Evolutionary conservation across 2,888 invertebrate species (phyloP), one percentile per base, ranked within the genome.

Genomic region (Kuschelorhynchus macadamiae): DNA sequence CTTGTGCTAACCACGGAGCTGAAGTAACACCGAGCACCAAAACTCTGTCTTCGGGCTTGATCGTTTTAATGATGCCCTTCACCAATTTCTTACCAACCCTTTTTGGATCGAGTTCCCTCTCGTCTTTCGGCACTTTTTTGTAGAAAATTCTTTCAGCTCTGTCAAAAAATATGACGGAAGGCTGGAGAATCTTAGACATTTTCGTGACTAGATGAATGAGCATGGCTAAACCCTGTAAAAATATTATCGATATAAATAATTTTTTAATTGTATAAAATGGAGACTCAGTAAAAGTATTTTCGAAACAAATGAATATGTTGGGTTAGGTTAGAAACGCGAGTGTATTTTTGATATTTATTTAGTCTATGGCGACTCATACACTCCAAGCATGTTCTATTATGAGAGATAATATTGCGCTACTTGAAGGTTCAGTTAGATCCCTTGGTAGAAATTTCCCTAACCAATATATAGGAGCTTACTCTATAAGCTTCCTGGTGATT

Each of bases 151-250:
- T 89, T 65, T 92, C 91, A 0, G 87, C 90, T 46, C 86, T 85
- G 3, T 90, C 89, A 17, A 94, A 87, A 71, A 90, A 87, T 67
- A 94, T 88, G 0, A 95, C 85, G 0, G 92, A 88, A 0, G 94
- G 94, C 75, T 93, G 91, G 77, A 89, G 87, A n/a, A 87, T 59
- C 69, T 85, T 85, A 18, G 89, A 86, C 75, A 91, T 89, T 86
- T 89, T 93, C 47, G 86, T 87, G 0, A 94, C 84, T 18, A 89
- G 86, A 68, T 88, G 86, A 67, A 91, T 86, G 74, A 95, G 85
- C 81, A 87, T 88, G 75, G 89, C 89, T 61, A 90, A 82, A 1
- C 90, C 90, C 77, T 80, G 55, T 52, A 74, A 32, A 61, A 44
- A 49, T 17, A 44, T 4, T 46, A 5, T 32, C 30, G 9, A 9